Base-by-base conservation (phyloP, 2,797 vertebrate species). In the Macroramphosus scolopax region DNA sequence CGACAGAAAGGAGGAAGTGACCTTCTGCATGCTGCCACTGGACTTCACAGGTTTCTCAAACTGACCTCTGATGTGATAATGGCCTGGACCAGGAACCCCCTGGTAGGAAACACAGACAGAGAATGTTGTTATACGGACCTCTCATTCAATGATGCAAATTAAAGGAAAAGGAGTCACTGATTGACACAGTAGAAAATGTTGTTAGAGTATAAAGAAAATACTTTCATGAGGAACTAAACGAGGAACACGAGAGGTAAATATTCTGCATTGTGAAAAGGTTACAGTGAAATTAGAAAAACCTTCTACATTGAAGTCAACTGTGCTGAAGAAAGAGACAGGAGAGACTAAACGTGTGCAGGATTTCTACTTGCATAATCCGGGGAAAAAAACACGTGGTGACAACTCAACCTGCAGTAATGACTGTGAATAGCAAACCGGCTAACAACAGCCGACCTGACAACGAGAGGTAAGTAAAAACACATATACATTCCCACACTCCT, bases 81-180 rank as follows among this genome's bases (percentile, higher is more conserved):
- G 84, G 18, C 72, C 87, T 5, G 84, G 87, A 54, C 88, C 84
- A 11, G 83, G 83, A 51, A 89, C 77, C 52, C 85, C 86, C 88
- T 89, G 49, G 15, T 49, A 28, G 24, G 17, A 57, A 67, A 18
- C 36, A 25, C 25, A 58, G 63, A 39, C 20, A 72, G 31, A 67
- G 37, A 50, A 10, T 35, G 44, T 53, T 11, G 4, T 4, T 4
- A 53, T 41, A 35, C 39, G 3, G n/a, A 6, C 51, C 11, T 54
- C 55, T 56, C 6, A 14, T 46, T 20, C 16, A 5, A 37, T 6
- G 37, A 6, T 45, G 20, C n/a, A 15, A 55, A 37, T 36, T 28
- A 25, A 0, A 50, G 26, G 13, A 50, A 38, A 47, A 32, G 9
- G 22, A 22, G 20, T 4, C 6, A 6, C 20, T 22, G 20, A 22